phyloP scores from a whole-genome alignment of 2,888 invertebrate genomes.

The Leptinotarsa peninsularis region DNA sequence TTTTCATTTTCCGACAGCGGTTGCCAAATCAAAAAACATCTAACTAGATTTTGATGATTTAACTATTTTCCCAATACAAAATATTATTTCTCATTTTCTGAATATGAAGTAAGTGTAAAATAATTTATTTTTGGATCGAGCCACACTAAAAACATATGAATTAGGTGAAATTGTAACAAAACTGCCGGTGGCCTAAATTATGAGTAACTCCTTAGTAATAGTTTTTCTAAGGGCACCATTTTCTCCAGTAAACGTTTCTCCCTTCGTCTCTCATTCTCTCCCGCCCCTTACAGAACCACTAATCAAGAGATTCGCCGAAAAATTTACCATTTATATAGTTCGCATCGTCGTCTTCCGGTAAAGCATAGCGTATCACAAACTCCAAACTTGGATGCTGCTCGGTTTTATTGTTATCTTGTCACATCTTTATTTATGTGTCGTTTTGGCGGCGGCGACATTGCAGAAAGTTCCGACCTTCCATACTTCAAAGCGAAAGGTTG shows the following conservation, averaged over 20 bases:
- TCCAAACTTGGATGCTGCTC: slow-evolving; percentile 21
- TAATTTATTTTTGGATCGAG: too few species aligned
- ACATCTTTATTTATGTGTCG: slow-evolving; percentile 55
- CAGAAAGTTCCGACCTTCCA: slow-evolving; percentile 31
- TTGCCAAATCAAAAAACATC: neutral
- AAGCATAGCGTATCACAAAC: slow-evolving; percentile 41
- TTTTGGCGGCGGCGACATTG: slow-evolving; percentile 44
- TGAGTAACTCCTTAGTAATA: too few species aligned
- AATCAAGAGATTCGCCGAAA: slow-evolving; percentile 6
- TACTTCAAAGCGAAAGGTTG: slow-evolving; percentile 38
- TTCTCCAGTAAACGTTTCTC: neutral
- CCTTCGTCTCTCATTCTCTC: neutral
- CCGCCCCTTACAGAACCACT: neutral
- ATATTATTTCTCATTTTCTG: too few species aligned
- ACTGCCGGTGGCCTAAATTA: too few species aligned
- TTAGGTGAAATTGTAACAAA: too few species aligned
- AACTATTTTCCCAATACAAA: too few species aligned
- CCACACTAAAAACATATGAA: too few species aligned
- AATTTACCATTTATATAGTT: slow-evolving; percentile 29
- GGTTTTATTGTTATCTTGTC: slow-evolving; percentile 54
- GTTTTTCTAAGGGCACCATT: neutral
- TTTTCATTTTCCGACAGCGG: neutral
- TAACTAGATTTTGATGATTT: too few species aligned
- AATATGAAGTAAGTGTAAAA: too few species aligned
- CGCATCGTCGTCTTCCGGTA: slow-evolving; percentile 40